Percentiles rank a stretch among this genome's conserved stretches.
Conservation (phyloP, 2,113 vertebrate genomes). For the Mormyrus lacerda region DNA sequence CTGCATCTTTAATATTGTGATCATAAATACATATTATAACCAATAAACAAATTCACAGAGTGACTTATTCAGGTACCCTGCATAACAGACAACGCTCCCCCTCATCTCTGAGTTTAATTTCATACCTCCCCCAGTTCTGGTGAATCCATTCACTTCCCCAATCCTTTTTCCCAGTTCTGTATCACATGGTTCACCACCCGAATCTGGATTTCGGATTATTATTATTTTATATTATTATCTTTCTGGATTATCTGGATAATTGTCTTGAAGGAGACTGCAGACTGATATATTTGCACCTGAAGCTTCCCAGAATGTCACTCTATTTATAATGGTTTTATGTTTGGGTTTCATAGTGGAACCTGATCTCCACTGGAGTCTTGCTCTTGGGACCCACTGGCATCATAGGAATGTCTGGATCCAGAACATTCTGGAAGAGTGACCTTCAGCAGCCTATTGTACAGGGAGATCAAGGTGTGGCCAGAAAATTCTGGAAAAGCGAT, state of each 20-base stretch:
- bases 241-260: background rate
- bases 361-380: background rate
- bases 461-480: background rate
- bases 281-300: background rate
- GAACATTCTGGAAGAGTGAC: background rate
- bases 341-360: background rate
- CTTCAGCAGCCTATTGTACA: background rate
- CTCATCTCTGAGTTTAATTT: background rate
- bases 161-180: background rate
- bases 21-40: background rate
- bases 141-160: background rate
- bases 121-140: background rate
- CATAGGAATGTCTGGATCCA: background rate
- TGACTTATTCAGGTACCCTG: background rate
- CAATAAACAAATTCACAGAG: background rate
- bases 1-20: background rate
- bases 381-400: background rate
- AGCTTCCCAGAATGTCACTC: background rate
- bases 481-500: background rate
- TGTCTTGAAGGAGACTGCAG: background rate
- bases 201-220: background rate
- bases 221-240: background rate
- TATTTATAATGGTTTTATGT: background rate
- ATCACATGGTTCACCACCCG: background rate
- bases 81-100: background rate